Base-by-base conservation (phyloP, 1,140 invertebrate species). In the Hirudo medicinalis region DNA sequence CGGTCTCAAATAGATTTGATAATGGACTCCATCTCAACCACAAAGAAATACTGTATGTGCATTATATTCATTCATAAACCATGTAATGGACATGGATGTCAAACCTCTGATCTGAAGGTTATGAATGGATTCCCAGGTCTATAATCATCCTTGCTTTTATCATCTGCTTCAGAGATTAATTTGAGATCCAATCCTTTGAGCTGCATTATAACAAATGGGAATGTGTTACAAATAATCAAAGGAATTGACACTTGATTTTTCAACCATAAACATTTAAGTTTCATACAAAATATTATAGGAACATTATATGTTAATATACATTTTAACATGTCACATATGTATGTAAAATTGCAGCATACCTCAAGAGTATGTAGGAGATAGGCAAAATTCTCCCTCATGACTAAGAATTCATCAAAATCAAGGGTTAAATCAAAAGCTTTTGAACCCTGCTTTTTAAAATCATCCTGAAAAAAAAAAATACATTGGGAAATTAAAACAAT, bases 51-150 rank as follows among this genome's bases (percentile, higher is more conserved):
- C 32, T 36, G 32, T 36, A 36, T 6, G 6, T 36, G 2, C 6
- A 36, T 36, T 36, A 36, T 36, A 36, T 36, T 36, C 6, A 36
- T 36, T 36, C 32, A 2, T 36, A 36, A 36, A 6, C 32, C 32
- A 49, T 49, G 43, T 13, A 49, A 17, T 2, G 1, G 40, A 11
- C 11, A 40, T 40, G 40, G 11, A 49, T 19, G 20, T 70, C 75
- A 69, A 71, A 79, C 78, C 77, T 79, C 76, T 72, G 74, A 75
- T 29, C 76, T 74, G 74, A 79, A 93, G 43, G 80, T 84, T 25
- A 97, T 89, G 76, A 90, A 90, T 0, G 95, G 94, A 68, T 87
- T 83, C 2, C 92, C 92, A 11, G 94, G 95, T 76, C 90, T 90
- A 77, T 93, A 94, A 76, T 93, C 91, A 78, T 97, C 92, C 72